Percentiles rank a stretch among this genome's conserved stretches.
These are phyloP conservation scores for Torymus tubicola DNA, from an alignment of 2,888 invertebrate species.

Conservation along the genomic window DNA sequence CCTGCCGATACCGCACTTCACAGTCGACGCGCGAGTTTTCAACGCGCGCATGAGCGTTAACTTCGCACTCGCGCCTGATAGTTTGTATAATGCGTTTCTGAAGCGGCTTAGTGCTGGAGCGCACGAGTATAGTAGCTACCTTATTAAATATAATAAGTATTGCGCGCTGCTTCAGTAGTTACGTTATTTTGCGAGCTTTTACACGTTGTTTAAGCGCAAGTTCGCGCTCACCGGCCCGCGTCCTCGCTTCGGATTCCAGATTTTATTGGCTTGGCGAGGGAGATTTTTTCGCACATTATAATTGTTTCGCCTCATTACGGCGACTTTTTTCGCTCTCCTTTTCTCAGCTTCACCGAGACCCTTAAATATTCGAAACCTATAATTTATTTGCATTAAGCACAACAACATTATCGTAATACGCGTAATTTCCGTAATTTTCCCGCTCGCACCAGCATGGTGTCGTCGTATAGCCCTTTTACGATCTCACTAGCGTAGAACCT, in stretches of 20 bases:
- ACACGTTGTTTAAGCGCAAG: conserved; percentile 45
- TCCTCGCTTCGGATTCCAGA: conserved; percentile 45
- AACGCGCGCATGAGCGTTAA: too few relatives aligned
- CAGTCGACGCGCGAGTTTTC: not conserved
- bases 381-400: conserved; percentile 38
- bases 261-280: conserved; percentile 41
- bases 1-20: conserved; percentile 44
- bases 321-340: not conserved
- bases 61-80: conserved; percentile 10
- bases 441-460: not conserved
- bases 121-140: conserved; percentile 7
- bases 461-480: not conserved
- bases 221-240: not conserved
- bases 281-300: conserved; percentile 40
- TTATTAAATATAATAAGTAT: conserved; percentile 52
- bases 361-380: conserved; percentile 36
- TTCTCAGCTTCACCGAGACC: not conserved
- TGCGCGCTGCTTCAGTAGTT: conserved; percentile 42
- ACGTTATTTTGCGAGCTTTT: conserved; percentile 29
- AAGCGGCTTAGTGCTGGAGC: conserved; percentile 18
- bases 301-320: conserved; percentile 41
- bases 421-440: conserved; percentile 44
- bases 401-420: not conserved
- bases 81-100: conserved; percentile 50
- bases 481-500: not conserved